Evolutionary conservation across 2,797 vertebrate species (phyloP), one percentile per base, ranked within the genome.

Genomic region (Falco peregrinus): DNA sequence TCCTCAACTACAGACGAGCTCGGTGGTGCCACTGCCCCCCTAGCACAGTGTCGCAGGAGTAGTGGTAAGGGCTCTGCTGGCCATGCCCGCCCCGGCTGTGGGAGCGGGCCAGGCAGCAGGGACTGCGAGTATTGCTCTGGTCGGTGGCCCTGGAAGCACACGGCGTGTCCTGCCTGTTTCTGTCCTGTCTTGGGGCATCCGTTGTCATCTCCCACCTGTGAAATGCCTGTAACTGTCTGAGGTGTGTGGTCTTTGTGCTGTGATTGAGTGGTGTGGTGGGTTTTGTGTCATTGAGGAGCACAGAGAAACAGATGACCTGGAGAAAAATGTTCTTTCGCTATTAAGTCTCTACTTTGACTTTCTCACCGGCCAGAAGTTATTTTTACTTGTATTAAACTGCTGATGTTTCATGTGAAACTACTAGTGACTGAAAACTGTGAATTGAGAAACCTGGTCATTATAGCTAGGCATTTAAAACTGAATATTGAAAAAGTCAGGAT

Each of bases 41-140:
- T 8, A 0, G 21, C 26, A 39, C 14, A 2, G 1, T 9, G 4
- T 47, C 2, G 2, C 26, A 6, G 4, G 20, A 7, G 31, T 13
- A 3, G 64, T 5, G 11, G 31, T 4, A 4, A 5, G 31, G 63
- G 67, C 43, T 56, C 20, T 31, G 65, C 77, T 9, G 59, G 43
- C 43, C 16, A 16, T 43, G 43, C 43, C 43, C 4, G 43, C 43
- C 43, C 43, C 16, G 48, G 63, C 63, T 9, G 13, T 29, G 63
- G 63, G 70, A 47, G 43, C 56, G 13, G 47, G 26, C 16, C 26
- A 8, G 53, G 5, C 15, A 4, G 21, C 29, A 24, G 29, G n/a
- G 59, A 9, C 35, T 3, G 15, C 1, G 1, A 1, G 7, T 16
- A 20, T 17, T 13, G 0, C 31, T 15, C 2, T 7, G 1, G 16